Evolutionary conservation across 2,888 invertebrate species (phyloP), one percentile per base, ranked within the genome.

Genomic region (Cantharis nigra): DNA sequence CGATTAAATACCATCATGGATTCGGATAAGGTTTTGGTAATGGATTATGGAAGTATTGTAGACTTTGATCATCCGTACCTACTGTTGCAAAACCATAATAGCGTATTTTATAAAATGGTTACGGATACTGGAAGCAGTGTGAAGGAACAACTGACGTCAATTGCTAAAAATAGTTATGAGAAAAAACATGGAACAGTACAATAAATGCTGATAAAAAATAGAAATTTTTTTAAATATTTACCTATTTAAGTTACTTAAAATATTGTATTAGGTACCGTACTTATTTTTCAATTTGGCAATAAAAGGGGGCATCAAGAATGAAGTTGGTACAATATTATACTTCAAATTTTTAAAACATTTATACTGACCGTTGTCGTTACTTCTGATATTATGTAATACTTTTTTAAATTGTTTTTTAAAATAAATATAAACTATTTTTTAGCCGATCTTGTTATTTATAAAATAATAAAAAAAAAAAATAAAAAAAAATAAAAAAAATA

Each of bases 1-100:
- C 91, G 97, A 30, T 90, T 98, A 30, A 94, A 97, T 86, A 97
- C 97, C 0, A 95, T 98, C 80, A 97, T 97, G 94, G 97, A 98
- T 88, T 96, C 96, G 0, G 96, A 97, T 89, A 91, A 94, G 78
- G 94, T 97, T 18, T 90, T 97, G 85, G 96, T 97, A 2, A 94
- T 97, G 93, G 95, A 96, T 84, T 91, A 92, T 7, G 97, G 97
- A 1, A 88, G 89, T 13, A 91, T 95, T 71, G 92, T 92, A 3
- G 95, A 95, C 88, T 94, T 92, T 83, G 94, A 93, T 86, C 91
- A 92, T 83, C 95, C 95, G 0, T 89, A 93, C 86, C 89, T 91
- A 76, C 88, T 95, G 73, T 90, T 95, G 62, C 90, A 88, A 81
- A 91, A 92, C 81, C 89, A 91, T 2, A 89, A 91, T 3, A 92